These are phyloP conservation scores for Rhineura floridana DNA, from an alignment of 2,113 vertebrate species.

Conservation along the genomic window DNA sequence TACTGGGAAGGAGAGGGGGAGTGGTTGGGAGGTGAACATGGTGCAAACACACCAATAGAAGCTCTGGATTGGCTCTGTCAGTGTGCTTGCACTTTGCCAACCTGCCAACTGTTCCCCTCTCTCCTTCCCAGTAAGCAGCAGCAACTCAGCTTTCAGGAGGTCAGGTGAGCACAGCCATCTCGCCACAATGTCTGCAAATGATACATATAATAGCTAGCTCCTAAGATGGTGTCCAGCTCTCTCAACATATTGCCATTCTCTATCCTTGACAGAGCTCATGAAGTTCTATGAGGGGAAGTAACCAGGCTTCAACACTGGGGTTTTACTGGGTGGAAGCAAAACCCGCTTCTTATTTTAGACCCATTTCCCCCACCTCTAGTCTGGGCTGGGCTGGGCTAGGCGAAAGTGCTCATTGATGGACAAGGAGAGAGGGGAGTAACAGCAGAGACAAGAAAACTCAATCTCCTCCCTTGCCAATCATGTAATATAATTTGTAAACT, in stretches of 20 bases:
- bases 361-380: background rate
- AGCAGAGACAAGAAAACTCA: background rate
- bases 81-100: too few species aligned
- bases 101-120: too few species aligned
- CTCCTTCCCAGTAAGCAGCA: too few species aligned
- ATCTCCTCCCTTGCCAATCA: background rate
- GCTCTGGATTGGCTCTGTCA: too few species aligned
- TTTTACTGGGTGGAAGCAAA: background rate
- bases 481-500: background rate
- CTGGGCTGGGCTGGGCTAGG: background rate
- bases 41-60: too few species aligned
- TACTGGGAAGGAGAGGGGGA: too few species aligned
- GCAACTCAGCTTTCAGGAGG: too few species aligned
- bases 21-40: too few species aligned
- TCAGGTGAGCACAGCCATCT: too few species aligned
- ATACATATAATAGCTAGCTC: background rate
- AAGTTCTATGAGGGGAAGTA: background rate
- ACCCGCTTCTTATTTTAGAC: background rate
- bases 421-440: background rate
- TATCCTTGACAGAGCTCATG: background rate
- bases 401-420: background rate
- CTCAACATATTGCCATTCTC: background rate
- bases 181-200: too few species aligned
- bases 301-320: background rate
- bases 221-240: background rate